phyloP scores from a whole-genome alignment of 2,888 invertebrate species.

The Acanthosepion esculentum region DNA sequence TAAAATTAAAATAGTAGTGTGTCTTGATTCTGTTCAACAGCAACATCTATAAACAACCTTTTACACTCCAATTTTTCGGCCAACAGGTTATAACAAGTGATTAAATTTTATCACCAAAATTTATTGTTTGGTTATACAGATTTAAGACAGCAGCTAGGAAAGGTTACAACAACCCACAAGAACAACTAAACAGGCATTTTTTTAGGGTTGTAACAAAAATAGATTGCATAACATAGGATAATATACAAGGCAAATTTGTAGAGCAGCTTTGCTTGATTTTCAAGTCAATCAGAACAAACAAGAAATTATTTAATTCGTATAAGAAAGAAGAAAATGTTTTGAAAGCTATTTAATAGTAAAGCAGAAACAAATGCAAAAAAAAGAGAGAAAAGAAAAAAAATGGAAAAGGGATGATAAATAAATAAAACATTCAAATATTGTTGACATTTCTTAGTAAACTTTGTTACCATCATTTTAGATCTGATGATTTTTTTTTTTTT shows the following conservation, averaged over 20 bases:
- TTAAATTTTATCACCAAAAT: slow-evolving; percentile 41
- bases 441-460: neutral
- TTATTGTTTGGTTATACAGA: slow-evolving; percentile 48
- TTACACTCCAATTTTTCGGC: neutral
- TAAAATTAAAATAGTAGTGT: neutral
- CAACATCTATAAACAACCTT: slow-evolving; percentile 39
- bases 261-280: neutral
- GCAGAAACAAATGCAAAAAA: neutral
- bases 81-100: slow-evolving; percentile 41
- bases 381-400: neutral
- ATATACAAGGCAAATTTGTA: neutral
- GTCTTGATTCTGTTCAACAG: slow-evolving; percentile 45
- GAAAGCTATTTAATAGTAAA: slow-evolving; percentile 34
- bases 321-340: neutral
- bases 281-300: neutral
- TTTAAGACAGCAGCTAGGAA: slow-evolving; percentile 41
- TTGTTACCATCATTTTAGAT: neutral
- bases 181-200: neutral
- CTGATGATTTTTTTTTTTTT: neutral
- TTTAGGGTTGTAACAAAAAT: slow-evolving; percentile 24
- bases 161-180: slow-evolving; percentile 22
- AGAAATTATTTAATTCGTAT: neutral
- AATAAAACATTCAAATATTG: slow-evolving; percentile 34
- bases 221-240: neutral
- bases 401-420: neutral